phyloP scores from a whole-genome alignment of 2,888 invertebrate genomes.

The Pegoplata infirma region DNA sequence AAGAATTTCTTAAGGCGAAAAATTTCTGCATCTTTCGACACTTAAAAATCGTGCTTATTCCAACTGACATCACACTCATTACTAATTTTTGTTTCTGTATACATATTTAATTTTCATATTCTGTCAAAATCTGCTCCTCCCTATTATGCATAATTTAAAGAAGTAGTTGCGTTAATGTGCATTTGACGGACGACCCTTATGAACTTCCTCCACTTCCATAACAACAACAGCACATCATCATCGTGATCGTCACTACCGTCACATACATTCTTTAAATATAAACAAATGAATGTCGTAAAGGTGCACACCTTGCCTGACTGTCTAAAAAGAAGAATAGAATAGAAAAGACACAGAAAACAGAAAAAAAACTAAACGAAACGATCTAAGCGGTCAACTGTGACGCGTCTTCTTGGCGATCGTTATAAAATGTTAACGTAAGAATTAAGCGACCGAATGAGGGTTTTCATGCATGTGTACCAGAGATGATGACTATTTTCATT shows the following conservation, averaged over 20 bases:
- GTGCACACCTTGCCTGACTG: constrained; percentile 53
- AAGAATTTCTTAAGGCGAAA: too few relatives aligned
- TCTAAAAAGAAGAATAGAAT: not conserved
- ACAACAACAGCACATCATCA: constrained; percentile 31
- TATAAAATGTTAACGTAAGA: constrained; percentile 33
- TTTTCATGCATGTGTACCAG: constrained; percentile 34
- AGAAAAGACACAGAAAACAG: constrained; percentile 2
- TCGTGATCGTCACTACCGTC: constrained; percentile 5
- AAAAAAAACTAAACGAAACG: constrained; percentile 47
- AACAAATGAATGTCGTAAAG: constrained; percentile 46
- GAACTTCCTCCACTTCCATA: constrained; percentile 58
- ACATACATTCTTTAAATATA: constrained; percentile 5
- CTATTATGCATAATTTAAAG: too few relatives aligned
- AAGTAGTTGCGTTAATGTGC: too few relatives aligned
- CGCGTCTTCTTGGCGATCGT: constrained; percentile 61
- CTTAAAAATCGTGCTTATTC: too few relatives aligned
- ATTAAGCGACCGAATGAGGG: not conserved
- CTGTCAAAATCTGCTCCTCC: too few relatives aligned
- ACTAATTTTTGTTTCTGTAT: too few relatives aligned
- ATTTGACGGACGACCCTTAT: constrained; percentile 56
- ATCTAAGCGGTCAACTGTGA: constrained; percentile 63
- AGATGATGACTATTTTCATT: too few relatives aligned
- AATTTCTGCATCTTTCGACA: too few relatives aligned
- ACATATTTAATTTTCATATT: too few relatives aligned
- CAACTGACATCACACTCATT: too few relatives aligned